Evolutionary conservation across 2,888 invertebrate genomes (phyloP), one percentile per base, ranked within the genome.

Genomic region (Agrilus mali): DNA sequence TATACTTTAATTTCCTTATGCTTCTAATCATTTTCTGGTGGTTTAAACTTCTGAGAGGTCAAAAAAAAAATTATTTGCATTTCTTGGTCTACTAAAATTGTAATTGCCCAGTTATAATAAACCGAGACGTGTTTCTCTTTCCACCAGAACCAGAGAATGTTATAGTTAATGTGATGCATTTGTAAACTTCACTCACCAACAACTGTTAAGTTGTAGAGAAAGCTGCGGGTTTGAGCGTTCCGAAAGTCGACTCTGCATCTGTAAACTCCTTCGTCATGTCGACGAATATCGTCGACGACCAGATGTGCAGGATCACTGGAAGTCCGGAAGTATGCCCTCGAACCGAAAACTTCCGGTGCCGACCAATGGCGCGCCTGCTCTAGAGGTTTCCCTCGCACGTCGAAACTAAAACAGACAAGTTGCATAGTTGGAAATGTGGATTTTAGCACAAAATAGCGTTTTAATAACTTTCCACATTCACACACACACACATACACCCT

Each of bases 161-260:
- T 15, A n/a, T 10, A 15, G 14, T 35, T 15, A 35, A 35, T 35
- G 14, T 35, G 16, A 35, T 35, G 15, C 14, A 35, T 15, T n/a
- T 35, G 35, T 15, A 35, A 14, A 15, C 35, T 15, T 43, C 59
- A 75, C 86, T 83, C 64, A 90, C 90, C 87, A 60, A 89, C 85
- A 53, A 92, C 87, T 50, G 88, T 87, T 60, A 92, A 80, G 70
- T 89, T 88, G 70, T 89, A 88, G 61, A 86, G 78, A 68, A 86
- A 83, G 70, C 86, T 88, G 64, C 87, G 80, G 48, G 90, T 89
- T 69, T 89, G 89, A 50, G 87, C 86, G 66, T 87, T 86, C 50
- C 85, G 75, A 72, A 89, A 92, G 74, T 92, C 90, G 53, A 90
- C 86, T 50, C 90, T 73, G 67, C 92, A 92, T 50, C 90, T 77